A percentile compares a stretch with the other conserved stretches of the same genome.
phyloP scores from a whole-genome alignment of 2,113 vertebrate species.

The Heloderma charlesbogerti region DNA sequence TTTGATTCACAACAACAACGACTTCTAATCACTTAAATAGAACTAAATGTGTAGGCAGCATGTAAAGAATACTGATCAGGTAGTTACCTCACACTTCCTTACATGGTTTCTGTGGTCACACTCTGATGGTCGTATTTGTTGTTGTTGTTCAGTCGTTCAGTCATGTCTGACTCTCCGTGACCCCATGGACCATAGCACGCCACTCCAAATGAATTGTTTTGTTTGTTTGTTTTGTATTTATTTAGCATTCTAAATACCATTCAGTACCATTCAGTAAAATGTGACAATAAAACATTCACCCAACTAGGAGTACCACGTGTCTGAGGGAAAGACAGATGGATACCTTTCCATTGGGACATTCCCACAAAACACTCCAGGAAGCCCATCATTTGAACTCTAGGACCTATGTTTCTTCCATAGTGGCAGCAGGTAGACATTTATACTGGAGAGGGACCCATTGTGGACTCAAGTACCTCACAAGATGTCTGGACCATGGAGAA shows the following conservation, averaged over 20 bases:
- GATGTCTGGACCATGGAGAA: background rate
- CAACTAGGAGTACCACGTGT: background rate
- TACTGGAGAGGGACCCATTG: background rate
- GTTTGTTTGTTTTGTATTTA: background rate
- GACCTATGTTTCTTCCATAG: background rate
- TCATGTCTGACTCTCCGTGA: too few species aligned
- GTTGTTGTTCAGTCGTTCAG: too few species aligned
- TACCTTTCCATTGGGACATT: background rate
- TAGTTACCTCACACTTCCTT: background rate
- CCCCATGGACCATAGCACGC: too few species aligned
- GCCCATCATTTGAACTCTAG: too few species aligned
- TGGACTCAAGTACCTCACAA: background rate
- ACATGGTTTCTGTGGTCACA: background rate
- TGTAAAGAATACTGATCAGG: constrained; percentile 8
- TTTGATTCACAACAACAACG: constrained; percentile 50
- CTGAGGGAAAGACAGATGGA: background rate
- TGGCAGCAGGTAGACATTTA: too few species aligned
- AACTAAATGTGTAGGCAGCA: constrained; percentile 49
- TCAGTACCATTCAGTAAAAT: background rate
- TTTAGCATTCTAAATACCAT: background rate
- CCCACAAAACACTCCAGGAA: background rate
- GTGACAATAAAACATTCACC: background rate
- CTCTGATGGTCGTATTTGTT: too few species aligned
- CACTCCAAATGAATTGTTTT: background rate
- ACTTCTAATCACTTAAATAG: constrained; percentile 29